Conservation (phyloP, 2,113 vertebrate species). For the Limnothrissa miodon region DNA sequence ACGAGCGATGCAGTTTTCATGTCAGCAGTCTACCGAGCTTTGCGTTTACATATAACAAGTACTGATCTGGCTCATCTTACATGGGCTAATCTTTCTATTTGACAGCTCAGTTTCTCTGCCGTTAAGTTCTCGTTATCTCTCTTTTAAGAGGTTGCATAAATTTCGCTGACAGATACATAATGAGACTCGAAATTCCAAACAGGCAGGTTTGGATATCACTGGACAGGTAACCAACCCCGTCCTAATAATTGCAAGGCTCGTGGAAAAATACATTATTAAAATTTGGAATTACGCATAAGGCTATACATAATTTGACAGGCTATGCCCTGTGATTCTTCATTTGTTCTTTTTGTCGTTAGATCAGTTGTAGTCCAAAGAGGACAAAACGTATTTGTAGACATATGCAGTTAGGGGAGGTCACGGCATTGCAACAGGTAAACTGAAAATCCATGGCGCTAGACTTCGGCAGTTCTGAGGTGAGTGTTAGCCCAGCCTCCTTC, state of each 20-base stretch:
- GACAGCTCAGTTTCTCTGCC: conserved; percentile 26
- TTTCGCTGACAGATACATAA: conserved; percentile 37
- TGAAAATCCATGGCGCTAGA: conserved; percentile 36
- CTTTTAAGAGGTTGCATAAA: conserved; percentile 24
- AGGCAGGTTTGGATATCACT: conserved; percentile 23
- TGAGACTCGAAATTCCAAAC: conserved; percentile 26
- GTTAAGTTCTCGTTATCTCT: not conserved
- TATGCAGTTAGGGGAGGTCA: conserved; percentile 42
- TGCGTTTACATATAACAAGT: conserved; percentile 56
- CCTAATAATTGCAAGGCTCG: conserved; percentile 37
- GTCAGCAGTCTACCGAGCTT: conserved; percentile 42
- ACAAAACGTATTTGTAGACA: not conserved
- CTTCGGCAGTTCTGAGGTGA: conserved; percentile 33
- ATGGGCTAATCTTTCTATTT: conserved; percentile 12
- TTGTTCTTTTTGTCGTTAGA: not conserved
- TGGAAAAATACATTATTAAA: conserved; percentile 22
- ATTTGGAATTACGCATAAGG: not conserved
- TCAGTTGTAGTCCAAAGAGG: not conserved
- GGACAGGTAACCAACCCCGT: conserved; percentile 7
- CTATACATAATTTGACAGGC: too few relatives aligned
- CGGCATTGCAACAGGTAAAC: conserved; percentile 37
- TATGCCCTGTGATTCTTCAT: too few relatives aligned
- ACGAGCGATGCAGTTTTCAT: conserved; percentile 45
- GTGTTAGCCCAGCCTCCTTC: conserved; percentile 48
- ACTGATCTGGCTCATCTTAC: conserved; percentile 48